These are phyloP conservation scores for Heliconius nattereri DNA, from an alignment of 1,140 invertebrate genomes.

Conservation along the genomic window DNA sequence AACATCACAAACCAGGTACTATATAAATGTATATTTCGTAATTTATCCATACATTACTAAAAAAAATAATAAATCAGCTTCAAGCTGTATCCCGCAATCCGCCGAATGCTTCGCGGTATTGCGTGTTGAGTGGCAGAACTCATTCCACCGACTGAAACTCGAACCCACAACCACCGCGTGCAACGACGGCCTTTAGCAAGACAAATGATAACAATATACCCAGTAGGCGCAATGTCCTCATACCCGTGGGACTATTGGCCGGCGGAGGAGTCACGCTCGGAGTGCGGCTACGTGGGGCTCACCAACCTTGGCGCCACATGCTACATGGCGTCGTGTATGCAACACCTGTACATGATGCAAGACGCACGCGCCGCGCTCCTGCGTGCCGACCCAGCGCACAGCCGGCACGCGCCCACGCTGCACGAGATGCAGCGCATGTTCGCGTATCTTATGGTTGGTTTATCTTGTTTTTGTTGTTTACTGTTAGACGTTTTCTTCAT, in stretches of 20 bases:
- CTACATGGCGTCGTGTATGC: constrained; percentile 98
- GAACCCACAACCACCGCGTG: too few species aligned
- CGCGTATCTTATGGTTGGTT: constrained; percentile 90
- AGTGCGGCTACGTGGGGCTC: constrained; percentile 96
- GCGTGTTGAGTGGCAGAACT: too few species aligned
- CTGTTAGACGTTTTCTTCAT: too few species aligned
- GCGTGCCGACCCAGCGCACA: constrained; percentile 80
- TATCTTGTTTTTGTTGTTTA: too few species aligned
- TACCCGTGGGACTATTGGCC: constrained; percentile 99
- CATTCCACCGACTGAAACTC: not conserved
- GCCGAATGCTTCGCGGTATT: too few species aligned
- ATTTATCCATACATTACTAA: too few species aligned
- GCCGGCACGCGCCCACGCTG: constrained; percentile 91
- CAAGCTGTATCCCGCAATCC: too few species aligned
- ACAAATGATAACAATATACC: too few species aligned
- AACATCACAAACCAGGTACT: constrained; percentile 89
- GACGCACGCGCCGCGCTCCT: constrained; percentile 92
- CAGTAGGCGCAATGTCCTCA: constrained; percentile 87
- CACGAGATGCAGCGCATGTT: constrained; percentile 96
- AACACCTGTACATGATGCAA: constrained; percentile 98
- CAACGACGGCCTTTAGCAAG: too few species aligned
- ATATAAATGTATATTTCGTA: constrained; percentile 58
- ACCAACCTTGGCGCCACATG: constrained; percentile 97
- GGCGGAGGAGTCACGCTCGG: constrained; percentile 94
- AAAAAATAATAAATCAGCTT: not conserved